These are phyloP conservation scores for crab-eating macaque (Macaca fascicularis) DNA, from an alignment of 2,113 vertebrate genomes.

Conservation along the genomic window T2T-MFA8v1.1 NC_088395.1:155368501-155369000, in stretches of 20 bases:
- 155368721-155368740: slow-evolving; percentile 20
- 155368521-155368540: background rate
- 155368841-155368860: slow-evolving; percentile 67
- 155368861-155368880: slow-evolving; percentile 64
- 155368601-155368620: background rate
- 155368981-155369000: slow-evolving; percentile 48
- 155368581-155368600: background rate
- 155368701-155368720: background rate
- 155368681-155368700: background rate
- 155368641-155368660: background rate
- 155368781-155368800: background rate
- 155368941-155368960: slow-evolving; percentile 55
- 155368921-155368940: slow-evolving; percentile 45
- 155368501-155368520: background rate
- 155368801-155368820: slow-evolving; percentile 65
- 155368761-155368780: slow-evolving; percentile 29
- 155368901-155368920: slow-evolving; percentile 64
- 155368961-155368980: slow-evolving; percentile 22
- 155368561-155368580: background rate
- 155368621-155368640: background rate
- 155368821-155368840: slow-evolving; percentile 54
- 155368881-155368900: slow-evolving; percentile 68
- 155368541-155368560: background rate
- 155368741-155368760: slow-evolving; percentile 34
- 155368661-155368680: background rate